Evolutionary conservation across 2,113 vertebrate species (phyloP).

Genomic region (Empidonax alnorum): DNA sequence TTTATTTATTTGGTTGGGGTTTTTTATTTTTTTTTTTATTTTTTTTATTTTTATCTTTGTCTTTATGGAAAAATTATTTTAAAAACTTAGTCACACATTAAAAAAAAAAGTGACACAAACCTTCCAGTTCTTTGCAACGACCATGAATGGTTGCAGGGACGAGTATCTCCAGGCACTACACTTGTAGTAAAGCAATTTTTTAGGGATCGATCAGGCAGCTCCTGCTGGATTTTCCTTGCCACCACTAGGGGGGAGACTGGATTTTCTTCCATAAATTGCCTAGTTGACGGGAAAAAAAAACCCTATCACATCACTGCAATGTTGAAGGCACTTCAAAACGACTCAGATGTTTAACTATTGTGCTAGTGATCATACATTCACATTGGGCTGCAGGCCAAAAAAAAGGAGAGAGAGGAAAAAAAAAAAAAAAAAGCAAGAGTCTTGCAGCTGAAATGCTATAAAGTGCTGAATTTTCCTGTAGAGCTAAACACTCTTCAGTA

Average conservation of each 20-base stretch:
- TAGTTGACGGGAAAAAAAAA: conserved; percentile 50
- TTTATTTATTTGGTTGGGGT: not conserved
- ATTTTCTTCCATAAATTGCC: conserved; percentile 52
- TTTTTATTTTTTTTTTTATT: not conserved
- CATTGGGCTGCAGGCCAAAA: conserved; percentile 81
- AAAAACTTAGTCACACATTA: rapidly evolving
- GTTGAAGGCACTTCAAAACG: conserved; percentile 80
- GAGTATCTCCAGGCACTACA: not conserved
- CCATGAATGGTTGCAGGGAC: not conserved
- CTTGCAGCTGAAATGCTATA: conserved; percentile 75
- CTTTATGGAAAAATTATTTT: not conserved
- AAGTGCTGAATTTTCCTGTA: conserved; percentile 79
- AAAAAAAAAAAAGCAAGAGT: conserved; percentile 46
- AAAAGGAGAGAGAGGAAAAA: not conserved
- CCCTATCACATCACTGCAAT: conserved; percentile 63
- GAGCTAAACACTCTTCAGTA: conserved; percentile 80
- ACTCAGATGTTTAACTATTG: conserved; percentile 84
- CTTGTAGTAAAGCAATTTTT: not conserved
- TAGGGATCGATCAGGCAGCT: not conserved
- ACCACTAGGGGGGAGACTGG: conserved; percentile 76
- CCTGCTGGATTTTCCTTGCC: conserved; percentile 53
- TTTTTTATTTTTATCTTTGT: not conserved
- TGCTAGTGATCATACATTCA: conserved; percentile 82
- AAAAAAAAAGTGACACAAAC: not conserved
- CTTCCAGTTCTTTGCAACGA: not conserved